phyloP scores from a whole-genome alignment of 2,888 invertebrate species.

The Molorchus minor region DNA sequence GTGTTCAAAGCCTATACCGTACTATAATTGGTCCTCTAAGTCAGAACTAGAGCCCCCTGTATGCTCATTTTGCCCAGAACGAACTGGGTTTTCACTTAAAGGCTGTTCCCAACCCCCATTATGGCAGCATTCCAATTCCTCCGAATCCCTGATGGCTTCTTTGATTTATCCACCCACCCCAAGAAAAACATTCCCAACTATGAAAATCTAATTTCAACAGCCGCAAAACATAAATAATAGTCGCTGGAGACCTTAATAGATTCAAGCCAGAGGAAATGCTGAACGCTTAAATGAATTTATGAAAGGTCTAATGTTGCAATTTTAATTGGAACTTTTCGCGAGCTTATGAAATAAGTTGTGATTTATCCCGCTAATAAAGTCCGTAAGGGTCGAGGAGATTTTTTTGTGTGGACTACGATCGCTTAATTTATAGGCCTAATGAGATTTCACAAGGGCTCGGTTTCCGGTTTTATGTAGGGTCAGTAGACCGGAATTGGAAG shows the following conservation, averaged over 20 bases:
- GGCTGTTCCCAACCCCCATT: too few relatives aligned
- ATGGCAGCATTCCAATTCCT: too few relatives aligned
- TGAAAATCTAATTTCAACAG: conserved; percentile 32
- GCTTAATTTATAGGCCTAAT: not conserved
- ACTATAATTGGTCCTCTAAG: too few relatives aligned
- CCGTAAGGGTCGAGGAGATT: conserved; percentile 10
- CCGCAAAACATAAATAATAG: conserved; percentile 32
- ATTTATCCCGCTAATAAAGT: conserved; percentile 33
- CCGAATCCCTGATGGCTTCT: not conserved
- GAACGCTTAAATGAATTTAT: conserved; percentile 33
- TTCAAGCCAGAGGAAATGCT: conserved; percentile 19
- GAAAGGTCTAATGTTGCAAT: conserved; percentile 36
- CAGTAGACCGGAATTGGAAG: too few relatives aligned
- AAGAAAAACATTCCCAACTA: conserved; percentile 29
- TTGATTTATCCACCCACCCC: conserved; percentile 26
- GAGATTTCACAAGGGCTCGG: not conserved
- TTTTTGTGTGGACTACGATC: conserved; percentile 1
- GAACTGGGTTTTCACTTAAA: too few relatives aligned
- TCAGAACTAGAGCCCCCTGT: too few relatives aligned
- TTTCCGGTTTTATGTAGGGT: too few relatives aligned
- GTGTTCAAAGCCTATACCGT: too few relatives aligned
- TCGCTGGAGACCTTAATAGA: conserved; percentile 30
- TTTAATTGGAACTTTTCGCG: conserved; percentile 39
- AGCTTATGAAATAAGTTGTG: conserved; percentile 25
- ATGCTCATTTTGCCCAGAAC: too few relatives aligned